Percentiles rank a stretch among this genome's conserved stretches.
Conservation (phyloP, 1,140 invertebrate species). For the Trigoniulus corallinus region DNA sequence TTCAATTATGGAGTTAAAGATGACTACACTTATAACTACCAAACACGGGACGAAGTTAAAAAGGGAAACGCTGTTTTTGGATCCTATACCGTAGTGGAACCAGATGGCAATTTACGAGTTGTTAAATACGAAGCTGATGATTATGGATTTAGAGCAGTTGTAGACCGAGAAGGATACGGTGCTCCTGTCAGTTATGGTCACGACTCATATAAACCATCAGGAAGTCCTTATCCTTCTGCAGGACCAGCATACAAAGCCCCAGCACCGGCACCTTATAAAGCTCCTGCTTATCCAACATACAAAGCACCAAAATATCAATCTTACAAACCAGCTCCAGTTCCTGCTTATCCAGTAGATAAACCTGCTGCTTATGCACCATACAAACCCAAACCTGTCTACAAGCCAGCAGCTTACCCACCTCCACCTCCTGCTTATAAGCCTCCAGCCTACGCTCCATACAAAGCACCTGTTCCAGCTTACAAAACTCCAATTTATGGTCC, state of each 20-base stretch:
- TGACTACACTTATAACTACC: constrained; percentile 14
- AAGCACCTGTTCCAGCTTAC: no score
- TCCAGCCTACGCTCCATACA: neutral
- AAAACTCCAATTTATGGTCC: no score
- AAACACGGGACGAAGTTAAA: constrained; percentile 13
- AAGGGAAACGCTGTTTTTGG: constrained; percentile 13
- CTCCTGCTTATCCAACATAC: neutral
- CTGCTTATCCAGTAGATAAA: neutral
- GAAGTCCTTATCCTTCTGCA: neutral
- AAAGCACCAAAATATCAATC: neutral
- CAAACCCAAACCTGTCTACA: neutral
- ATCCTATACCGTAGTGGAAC: constrained; percentile 12
- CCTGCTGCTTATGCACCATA: neutral
- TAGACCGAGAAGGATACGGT: constrained; percentile 3
- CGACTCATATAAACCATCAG: no score
- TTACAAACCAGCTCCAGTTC: neutral
- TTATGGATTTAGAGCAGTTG: constrained; percentile 16
- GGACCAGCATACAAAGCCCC: neutral
- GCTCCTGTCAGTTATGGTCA: neutral
- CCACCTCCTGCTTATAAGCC: neutral
- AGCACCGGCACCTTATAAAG: neutral
- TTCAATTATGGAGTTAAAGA: constrained; percentile 11
- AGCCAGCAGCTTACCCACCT: neutral
- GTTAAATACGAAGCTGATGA: constrained; percentile 15
- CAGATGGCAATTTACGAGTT: constrained; percentile 12